phyloP scores from a whole-genome alignment of 2,888 invertebrate species.

The Drosophila subquinaria region DNA sequence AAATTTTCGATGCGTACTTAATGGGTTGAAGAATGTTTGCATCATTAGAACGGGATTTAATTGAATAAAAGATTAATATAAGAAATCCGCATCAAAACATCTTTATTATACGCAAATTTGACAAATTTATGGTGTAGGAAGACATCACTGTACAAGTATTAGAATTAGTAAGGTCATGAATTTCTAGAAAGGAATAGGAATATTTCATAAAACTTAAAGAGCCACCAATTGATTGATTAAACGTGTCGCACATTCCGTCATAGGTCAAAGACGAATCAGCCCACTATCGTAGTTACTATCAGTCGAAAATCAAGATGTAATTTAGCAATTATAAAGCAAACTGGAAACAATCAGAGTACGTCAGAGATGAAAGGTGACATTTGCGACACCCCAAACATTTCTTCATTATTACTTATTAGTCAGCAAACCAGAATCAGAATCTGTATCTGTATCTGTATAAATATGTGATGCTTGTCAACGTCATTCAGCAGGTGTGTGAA shows the following conservation, averaged over 20 bases:
- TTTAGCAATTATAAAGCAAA: slow-evolving; percentile 2
- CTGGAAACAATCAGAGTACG: neutral
- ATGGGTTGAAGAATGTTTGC: too few relatives aligned
- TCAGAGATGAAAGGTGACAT: neutral
- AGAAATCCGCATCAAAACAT: too few relatives aligned
- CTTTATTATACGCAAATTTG: too few relatives aligned
- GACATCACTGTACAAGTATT: too few relatives aligned
- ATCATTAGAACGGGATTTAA: too few relatives aligned
- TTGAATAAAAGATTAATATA: too few relatives aligned
- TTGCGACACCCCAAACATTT: neutral
- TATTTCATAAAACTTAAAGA: neutral
- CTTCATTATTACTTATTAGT: neutral
- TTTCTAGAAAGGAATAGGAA: too few relatives aligned
- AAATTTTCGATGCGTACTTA: too few relatives aligned
- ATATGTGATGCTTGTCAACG: neutral
- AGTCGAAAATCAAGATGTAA: neutral
- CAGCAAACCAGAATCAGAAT: neutral
- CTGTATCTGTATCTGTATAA: neutral
- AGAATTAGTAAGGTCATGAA: too few relatives aligned
- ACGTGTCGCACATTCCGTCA: neutral
- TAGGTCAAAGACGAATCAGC: neutral
- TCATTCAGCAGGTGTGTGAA: neutral
- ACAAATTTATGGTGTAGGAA: too few relatives aligned
- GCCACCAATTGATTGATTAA: neutral
- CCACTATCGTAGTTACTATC: neutral